phyloP scores from a whole-genome alignment of 2,888 invertebrate genomes.

The Orthosia gracilis region DNA sequence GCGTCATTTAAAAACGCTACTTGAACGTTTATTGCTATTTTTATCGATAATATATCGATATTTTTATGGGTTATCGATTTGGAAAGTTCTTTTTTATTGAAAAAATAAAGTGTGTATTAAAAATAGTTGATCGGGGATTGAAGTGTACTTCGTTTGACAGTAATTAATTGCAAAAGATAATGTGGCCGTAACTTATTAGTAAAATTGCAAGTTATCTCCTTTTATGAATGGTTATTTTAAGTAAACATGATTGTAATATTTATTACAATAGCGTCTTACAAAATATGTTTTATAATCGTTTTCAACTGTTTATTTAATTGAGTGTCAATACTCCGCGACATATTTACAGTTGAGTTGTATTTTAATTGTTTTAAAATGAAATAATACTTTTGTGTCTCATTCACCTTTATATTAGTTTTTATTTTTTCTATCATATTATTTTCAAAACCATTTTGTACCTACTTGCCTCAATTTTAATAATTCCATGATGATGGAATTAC shows the following conservation, averaged over 20 bases:
- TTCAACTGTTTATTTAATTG: conserved; percentile 22
- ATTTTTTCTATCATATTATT: neutral
- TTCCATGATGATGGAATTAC: too few relatives aligned
- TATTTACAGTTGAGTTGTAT: neutral
- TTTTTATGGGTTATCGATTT: conserved; percentile 64
- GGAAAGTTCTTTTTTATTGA: conserved; percentile 62
- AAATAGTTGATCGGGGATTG: conserved; percentile 54
- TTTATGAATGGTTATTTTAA: conserved; percentile 30
- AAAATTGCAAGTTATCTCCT: conserved; percentile 21
- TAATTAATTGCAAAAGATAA: conserved; percentile 57
- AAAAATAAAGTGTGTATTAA: conserved; percentile 58
- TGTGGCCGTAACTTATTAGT: conserved; percentile 25
- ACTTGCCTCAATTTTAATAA: too few relatives aligned
- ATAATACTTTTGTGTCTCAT: neutral
- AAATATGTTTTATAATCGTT: neutral
- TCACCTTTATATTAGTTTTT: neutral
- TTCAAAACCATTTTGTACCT: too few relatives aligned
- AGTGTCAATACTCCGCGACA: conserved; percentile 1
- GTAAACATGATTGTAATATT: conserved; percentile 5
- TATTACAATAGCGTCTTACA: conserved; percentile 17
- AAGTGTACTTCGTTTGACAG: conserved; percentile 49
- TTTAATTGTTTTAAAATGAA: neutral
- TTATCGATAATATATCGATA: conserved; percentile 64
- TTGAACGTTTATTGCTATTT: conserved; percentile 60
- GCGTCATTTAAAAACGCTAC: conserved; percentile 61